Conservation (phyloP, 2,113 vertebrate species). For the Lycocorax pyrrhopterus region DNA sequence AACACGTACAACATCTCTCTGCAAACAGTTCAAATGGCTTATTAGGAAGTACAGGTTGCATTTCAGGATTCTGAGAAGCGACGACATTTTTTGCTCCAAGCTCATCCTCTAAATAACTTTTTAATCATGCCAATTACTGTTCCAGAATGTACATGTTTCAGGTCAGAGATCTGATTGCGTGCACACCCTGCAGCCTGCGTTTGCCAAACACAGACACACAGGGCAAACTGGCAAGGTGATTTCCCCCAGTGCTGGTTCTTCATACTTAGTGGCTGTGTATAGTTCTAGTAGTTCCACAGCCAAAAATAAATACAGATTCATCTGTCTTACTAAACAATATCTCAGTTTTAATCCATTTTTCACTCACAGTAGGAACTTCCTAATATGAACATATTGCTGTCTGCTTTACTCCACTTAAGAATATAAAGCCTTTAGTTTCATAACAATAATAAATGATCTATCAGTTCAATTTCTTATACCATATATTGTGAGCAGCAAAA, state of each 20-base stretch:
- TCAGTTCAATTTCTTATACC: conserved; percentile 12
- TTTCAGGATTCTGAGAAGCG: background rate
- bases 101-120: conserved; percentile 35
- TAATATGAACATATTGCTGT: conserved; percentile 22
- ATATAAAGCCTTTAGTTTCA: conserved; percentile 32
- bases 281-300: background rate
- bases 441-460: background rate
- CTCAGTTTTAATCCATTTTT: conserved; percentile 58
- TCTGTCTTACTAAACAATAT: conserved; percentile 15
- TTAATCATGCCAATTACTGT: conserved; percentile 40
- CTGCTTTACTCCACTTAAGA: background rate
- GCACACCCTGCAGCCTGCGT: background rate
- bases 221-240: background rate
- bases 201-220: background rate
- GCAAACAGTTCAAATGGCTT: conserved; percentile 6
- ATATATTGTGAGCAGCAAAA: background rate
- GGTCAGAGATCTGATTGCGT: conserved; percentile 31
- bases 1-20: background rate
- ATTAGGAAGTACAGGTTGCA: conserved; percentile 5
- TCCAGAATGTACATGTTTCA: conserved; percentile 40
- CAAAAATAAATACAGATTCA: conserved; percentile 32
- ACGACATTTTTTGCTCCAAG: background rate
- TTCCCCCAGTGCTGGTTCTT: background rate
- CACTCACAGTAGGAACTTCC: conserved; percentile 25
- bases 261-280: background rate